Percentiles rank a stretch among this genome's conserved stretches.
phyloP scores from a whole-genome alignment of 1,140 invertebrate species.

The Chionoecetes opilio region DNA sequence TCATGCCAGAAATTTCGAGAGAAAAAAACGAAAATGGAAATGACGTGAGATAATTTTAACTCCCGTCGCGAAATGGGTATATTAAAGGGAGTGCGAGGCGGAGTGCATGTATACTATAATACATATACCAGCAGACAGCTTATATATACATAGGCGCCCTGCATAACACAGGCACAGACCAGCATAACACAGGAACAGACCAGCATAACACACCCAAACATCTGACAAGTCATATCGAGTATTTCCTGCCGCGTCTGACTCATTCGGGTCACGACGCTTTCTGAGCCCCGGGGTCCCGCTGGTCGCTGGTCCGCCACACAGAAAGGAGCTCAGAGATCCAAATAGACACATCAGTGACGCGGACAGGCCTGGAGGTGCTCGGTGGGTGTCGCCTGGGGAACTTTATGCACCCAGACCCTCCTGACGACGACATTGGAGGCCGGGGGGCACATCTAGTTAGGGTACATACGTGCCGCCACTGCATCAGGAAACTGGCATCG shows the following conservation, averaged over 20 bases:
- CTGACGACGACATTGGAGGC: not conserved
- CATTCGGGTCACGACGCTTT: constrained; percentile 33
- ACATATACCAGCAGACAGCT: too few relatives aligned
- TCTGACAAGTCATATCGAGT: too few relatives aligned
- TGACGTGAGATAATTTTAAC: too few relatives aligned
- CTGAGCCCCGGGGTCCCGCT: not conserved
- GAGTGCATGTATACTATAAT: too few relatives aligned
- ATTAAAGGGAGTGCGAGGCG: too few relatives aligned
- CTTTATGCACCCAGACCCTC: not conserved
- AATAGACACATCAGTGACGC: constrained; percentile 75
- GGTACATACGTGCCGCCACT: not conserved
- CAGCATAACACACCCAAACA: not conserved
- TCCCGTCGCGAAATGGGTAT: too few relatives aligned
- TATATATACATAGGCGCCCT: too few relatives aligned
- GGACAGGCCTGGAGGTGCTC: constrained; percentile 45
- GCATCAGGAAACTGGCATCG: not conserved
- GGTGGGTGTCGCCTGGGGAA: not conserved
- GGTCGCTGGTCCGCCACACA: not conserved
- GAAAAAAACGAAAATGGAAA: too few relatives aligned
- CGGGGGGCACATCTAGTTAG: not conserved
- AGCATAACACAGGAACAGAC: too few relatives aligned
- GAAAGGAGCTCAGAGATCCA: constrained; percentile 59
- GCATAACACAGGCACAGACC: too few relatives aligned
- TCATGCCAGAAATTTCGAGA: too few relatives aligned
- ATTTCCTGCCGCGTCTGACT: constrained; percentile 1